Percentiles rank a stretch among this genome's conserved stretches.
Evolutionary conservation across 2,113 vertebrate genomes (phyloP).

Genomic region (Podilymbus podiceps): DNA sequence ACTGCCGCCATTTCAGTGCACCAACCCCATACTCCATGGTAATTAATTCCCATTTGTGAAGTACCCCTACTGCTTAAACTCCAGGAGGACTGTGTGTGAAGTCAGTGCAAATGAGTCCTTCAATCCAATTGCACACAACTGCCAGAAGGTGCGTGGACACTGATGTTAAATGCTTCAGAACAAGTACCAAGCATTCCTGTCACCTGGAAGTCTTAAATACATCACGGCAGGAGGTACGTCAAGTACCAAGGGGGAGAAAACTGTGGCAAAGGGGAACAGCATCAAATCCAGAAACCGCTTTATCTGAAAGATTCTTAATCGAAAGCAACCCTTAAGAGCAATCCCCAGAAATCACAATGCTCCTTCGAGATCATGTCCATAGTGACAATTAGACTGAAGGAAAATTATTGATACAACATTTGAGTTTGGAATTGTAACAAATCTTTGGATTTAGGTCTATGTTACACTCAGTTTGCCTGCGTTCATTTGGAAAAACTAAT

Average conservation of each 20-base stretch:
- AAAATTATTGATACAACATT: neutral
- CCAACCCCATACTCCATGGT: neutral
- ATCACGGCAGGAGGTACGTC: rapidly evolving
- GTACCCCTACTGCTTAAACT: neutral
- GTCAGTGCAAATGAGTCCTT: neutral
- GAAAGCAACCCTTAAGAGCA: neutral
- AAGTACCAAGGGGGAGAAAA: neutral
- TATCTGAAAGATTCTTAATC: neutral
- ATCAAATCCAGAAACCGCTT: neutral
- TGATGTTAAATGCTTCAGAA: neutral
- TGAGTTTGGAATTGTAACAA: neutral
- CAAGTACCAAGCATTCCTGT: neutral
- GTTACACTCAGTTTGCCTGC: neutral
- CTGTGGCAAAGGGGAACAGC: neutral
- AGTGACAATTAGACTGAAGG: neutral
- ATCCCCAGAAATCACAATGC: neutral
- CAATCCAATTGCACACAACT: neutral
- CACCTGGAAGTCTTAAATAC: neutral
- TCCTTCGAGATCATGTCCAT: neutral
- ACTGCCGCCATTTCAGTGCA: rapidly evolving
- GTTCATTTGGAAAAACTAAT: neutral
- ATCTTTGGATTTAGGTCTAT: neutral
- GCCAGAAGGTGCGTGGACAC: neutral
- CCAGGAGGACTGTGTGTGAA: rapidly evolving
- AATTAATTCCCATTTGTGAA: neutral